These are phyloP conservation scores for Calliphora vicina DNA, from an alignment of 1,140 invertebrate species.

Conservation along the genomic window DNA sequence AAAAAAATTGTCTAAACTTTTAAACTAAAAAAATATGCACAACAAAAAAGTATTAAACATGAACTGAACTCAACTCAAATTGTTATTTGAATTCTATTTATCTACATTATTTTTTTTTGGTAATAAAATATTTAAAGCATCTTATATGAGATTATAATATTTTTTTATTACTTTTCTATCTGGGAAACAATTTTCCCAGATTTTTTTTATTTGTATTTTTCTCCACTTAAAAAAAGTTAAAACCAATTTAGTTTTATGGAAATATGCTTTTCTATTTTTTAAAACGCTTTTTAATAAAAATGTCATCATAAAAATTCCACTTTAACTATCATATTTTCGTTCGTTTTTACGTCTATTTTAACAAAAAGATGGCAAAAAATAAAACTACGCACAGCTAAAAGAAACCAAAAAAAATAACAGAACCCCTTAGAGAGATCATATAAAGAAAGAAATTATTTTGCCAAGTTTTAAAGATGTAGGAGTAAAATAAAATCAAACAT, in stretches of 20 bases:
- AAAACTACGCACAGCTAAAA: background rate
- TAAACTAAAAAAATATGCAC: no score
- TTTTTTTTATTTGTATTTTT: background rate
- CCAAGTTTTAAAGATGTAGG: no score
- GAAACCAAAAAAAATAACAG: background rate
- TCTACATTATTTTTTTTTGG: no score
- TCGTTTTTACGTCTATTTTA: background rate
- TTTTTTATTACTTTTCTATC: background rate
- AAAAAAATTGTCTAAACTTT: no score
- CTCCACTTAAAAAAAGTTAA: background rate
- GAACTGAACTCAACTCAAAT: no score
- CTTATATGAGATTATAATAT: background rate
- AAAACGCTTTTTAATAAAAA: conserved; percentile 30
- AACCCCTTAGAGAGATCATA: background rate
- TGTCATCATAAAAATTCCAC: conserved; percentile 29
- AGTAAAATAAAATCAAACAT: background rate
- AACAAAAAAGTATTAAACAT: no score
- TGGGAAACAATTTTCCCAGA: background rate
- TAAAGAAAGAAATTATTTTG: background rate
- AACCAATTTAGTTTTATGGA: conserved; percentile 28
- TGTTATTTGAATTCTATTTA: no score
- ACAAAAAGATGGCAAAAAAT: background rate
- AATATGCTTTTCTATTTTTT: conserved; percentile 1
- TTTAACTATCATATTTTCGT: conserved; percentile 26
- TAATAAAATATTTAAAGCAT: background rate